Evolutionary conservation across 2,888 invertebrate species (phyloP).

Genomic region (Eupithecia exiguata): DNA sequence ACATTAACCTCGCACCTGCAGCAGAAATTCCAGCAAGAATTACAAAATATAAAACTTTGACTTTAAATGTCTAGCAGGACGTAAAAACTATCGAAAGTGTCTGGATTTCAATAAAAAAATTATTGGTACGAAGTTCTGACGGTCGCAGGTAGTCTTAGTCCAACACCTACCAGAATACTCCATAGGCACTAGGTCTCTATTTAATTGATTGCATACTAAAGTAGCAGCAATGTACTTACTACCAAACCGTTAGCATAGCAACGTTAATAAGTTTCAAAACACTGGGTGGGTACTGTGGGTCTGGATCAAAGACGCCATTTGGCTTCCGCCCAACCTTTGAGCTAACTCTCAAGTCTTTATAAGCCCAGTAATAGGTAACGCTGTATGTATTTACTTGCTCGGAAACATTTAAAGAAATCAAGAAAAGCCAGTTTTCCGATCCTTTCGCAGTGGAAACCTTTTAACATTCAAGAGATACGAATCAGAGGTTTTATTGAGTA

Average conservation of each 20-base stretch:
- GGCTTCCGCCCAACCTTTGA: constrained; percentile 46
- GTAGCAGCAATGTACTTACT: not conserved
- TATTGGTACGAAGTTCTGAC: too few relatives aligned
- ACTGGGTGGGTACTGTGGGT: constrained; percentile 25
- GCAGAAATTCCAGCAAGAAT: too few relatives aligned
- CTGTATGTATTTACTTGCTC: not conserved
- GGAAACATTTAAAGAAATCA: not conserved
- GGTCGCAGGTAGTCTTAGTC: too few relatives aligned
- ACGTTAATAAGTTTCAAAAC: not conserved
- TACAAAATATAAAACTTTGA: too few relatives aligned
- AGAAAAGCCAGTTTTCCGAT: not conserved
- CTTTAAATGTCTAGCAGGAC: too few relatives aligned
- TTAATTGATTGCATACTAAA: not conserved
- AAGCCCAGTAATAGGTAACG: constrained; percentile 5
- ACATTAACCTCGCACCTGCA: too few relatives aligned
- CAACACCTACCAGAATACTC: too few relatives aligned
- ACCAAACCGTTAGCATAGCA: not conserved
- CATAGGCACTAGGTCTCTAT: too few relatives aligned
- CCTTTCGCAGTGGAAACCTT: not conserved
- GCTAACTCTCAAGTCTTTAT: constrained; percentile 17
- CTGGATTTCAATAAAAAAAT: too few relatives aligned
- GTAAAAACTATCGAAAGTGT: too few relatives aligned
- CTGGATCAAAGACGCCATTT: constrained; percentile 42
- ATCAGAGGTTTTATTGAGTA: too few relatives aligned
- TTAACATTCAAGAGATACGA: not conserved